Base-by-base conservation (phyloP, 1,140 invertebrate species). In the Diorhabda sublineata region DNA sequence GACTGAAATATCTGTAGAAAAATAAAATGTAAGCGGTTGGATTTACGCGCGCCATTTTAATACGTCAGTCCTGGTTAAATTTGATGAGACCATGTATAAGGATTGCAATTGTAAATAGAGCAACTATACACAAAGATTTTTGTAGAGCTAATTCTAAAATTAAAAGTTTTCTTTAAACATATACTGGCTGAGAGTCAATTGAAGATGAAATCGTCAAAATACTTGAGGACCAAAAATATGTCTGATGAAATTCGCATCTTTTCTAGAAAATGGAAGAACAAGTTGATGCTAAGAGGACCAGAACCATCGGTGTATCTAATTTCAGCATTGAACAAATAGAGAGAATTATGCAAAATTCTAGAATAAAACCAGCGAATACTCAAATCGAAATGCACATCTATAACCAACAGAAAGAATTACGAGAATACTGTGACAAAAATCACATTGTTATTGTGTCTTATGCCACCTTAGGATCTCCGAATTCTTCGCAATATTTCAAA, bases 351-450 rank as follows among this genome's bases (percentile, higher is more conserved):
- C 84, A 89, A 61, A 85, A 83, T 69, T 84, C 87, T 45, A 83
- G 83, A 70, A 86, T 92, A 26, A 88, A 87, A 73, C 91, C 91
- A 2, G 87, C 88, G 66, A 90, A 88, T 77, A 81, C 91, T 42
- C 87, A 93, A 85, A 83, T 95, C 43, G 93, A 96, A 77, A 82
- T 92, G 47, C 92, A 96, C 78, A 87, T 90, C 0, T 93, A 92
- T 74, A 86, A 92, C 69, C 92, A 94, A 78, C 93, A 96, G 79
- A 84, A 85, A 26, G 82, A 87, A 45, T 78, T 97, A 8, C 82
- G 90, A 8, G 83, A 90, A 69, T 93, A 89, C 70, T 96, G 93
- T 77, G 81, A 86, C 61, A 76, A 83, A 4, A 83, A 90, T 70
- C 84, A 88, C n/a, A 92, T 96, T 44, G 82, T 86, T 1, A 78